phyloP scores from a whole-genome alignment of 2,888 invertebrate genomes.

The Cerastis rubricosa region DNA sequence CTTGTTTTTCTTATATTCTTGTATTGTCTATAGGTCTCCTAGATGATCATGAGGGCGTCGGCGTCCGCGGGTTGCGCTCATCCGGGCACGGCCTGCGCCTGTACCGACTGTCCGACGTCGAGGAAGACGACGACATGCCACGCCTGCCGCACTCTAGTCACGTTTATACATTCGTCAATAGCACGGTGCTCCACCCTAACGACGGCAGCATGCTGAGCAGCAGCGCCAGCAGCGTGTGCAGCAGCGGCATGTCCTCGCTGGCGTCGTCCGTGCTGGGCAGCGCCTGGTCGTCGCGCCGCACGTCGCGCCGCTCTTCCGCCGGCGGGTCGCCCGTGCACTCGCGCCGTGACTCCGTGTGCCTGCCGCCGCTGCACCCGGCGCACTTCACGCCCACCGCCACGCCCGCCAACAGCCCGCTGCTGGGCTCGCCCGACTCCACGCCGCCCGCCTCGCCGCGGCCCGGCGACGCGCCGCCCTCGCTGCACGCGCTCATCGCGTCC shows the following conservation, averaged over 20 bases:
- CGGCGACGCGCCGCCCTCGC: slow-evolving; percentile 90
- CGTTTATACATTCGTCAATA: slow-evolving; percentile 96
- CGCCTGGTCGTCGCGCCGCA: slow-evolving; percentile 92
- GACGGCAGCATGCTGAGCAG: slow-evolving; percentile 94
- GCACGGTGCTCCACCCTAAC: slow-evolving; percentile 97
- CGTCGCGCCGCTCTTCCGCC: slow-evolving; percentile 90
- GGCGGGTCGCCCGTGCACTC: slow-evolving; percentile 91
- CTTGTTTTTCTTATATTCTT: not conserved
- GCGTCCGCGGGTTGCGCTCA: slow-evolving; percentile 94
- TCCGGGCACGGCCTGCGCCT: slow-evolving; percentile 94
- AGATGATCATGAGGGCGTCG: slow-evolving; percentile 97
- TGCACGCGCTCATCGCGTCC: slow-evolving; percentile 89
- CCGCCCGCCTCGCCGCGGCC: slow-evolving; percentile 92
- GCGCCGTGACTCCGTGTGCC: slow-evolving; percentile 95
- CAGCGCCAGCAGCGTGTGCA: slow-evolving; percentile 91
- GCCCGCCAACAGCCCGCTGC: slow-evolving; percentile 96
- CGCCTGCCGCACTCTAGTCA: slow-evolving; percentile 94
- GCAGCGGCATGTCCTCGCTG: slow-evolving; percentile 91
- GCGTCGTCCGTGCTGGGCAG: slow-evolving; percentile 86
- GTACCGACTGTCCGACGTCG: slow-evolving; percentile 92
- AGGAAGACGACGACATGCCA: slow-evolving; percentile 95
- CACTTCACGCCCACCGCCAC: slow-evolving; percentile 96
- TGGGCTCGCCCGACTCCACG: slow-evolving; percentile 90
- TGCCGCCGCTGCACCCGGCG: slow-evolving; percentile 93
- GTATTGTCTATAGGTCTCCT: slow-evolving; percentile 89